Conservation (phyloP, 2,888 invertebrate species). For the Itoplectis maculator region DNA sequence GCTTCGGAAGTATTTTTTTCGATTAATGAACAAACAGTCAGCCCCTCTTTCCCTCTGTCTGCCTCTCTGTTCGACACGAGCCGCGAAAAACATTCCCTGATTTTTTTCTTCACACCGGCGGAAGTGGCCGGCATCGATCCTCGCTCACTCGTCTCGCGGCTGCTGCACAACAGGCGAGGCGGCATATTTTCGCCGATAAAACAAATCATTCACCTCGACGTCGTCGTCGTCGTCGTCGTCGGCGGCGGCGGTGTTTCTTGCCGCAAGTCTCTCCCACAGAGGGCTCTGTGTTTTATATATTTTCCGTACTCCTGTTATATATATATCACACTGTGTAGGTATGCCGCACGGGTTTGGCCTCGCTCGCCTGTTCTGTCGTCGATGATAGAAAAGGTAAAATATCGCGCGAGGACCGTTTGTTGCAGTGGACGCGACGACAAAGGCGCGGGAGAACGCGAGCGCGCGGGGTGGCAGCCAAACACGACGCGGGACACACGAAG, state of each 20-base stretch:
- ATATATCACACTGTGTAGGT: neutral
- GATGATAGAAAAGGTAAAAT: too few relatives aligned
- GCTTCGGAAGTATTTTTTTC: slow-evolving; percentile 1
- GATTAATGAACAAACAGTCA: neutral
- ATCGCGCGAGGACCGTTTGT: too few relatives aligned
- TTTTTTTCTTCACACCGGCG: slow-evolving; percentile 34
- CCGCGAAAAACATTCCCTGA: slow-evolving; percentile 1
- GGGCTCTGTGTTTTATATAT: neutral
- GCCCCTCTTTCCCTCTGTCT: too few relatives aligned
- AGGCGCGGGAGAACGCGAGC: too few relatives aligned
- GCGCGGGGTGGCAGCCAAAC: neutral
- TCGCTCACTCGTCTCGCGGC: too few relatives aligned
- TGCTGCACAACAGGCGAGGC: neutral
- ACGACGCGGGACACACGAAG: slow-evolving; percentile 6
- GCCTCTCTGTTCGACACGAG: too few relatives aligned
- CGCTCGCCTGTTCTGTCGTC: too few relatives aligned
- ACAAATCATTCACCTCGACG: slow-evolving; percentile 18
- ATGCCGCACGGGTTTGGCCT: neutral
- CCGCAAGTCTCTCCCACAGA: slow-evolving; percentile 1
- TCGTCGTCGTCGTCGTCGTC: too few relatives aligned
- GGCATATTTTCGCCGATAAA: neutral
- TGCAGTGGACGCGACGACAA: too few relatives aligned
- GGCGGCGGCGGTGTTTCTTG: slow-evolving; percentile 8
- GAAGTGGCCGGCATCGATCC: slow-evolving; percentile 48
- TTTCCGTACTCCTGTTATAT: too few relatives aligned